Base-by-base conservation (phyloP, 1,140 invertebrate genomes). In the Drosophila willistoni region DNA sequence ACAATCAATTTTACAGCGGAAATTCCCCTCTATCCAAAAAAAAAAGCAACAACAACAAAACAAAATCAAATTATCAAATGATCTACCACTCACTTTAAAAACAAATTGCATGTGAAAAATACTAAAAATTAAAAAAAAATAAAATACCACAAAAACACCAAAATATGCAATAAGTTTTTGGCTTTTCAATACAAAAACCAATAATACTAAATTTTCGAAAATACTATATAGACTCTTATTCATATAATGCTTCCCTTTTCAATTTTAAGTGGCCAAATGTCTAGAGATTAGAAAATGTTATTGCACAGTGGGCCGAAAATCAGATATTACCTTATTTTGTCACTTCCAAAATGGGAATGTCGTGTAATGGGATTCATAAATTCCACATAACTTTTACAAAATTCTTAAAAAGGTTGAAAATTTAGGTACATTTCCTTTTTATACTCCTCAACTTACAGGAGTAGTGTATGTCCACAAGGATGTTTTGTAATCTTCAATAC, bases 1-100 rank as follows among this genome's bases (percentile, higher is more conserved):
- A 72, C 72, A 82, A 70, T 66, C 67, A 70, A 70, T 72, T 70
- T 76, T 68, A 64, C 71, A 72, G 75, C 83, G 83, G 77, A 87
- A 82, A 82, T 83, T 89, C 77, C 79, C 44, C 44, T 10, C 44
- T 2, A 22, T 4, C 29, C 29, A 29, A 29, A 29, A 29, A 87
- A 82, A 77, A 61, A 54, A 71, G 57, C 66, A 42, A 68, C 66
- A 55, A 72, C 22, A 25, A 44, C 22, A 33, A 7, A 25, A 47
- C 2, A 34, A 7, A 9, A 12, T 17, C 7, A 34, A 7, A 13
- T 17, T 1, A 47, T 36, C 5, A n/a, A 41, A 55, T 22, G 1
- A 14, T 7, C n/a, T 19, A 12, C 34, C 29, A 44, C 34, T 42
- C 19, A 39, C 59, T 41, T 2, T 14, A 25, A 62, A 62, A 7